Percentiles rank a stretch among this genome's conserved stretches.
Evolutionary conservation across 2,888 invertebrate genomes (phyloP).

Genomic region (Oscheius sp.): DNA sequence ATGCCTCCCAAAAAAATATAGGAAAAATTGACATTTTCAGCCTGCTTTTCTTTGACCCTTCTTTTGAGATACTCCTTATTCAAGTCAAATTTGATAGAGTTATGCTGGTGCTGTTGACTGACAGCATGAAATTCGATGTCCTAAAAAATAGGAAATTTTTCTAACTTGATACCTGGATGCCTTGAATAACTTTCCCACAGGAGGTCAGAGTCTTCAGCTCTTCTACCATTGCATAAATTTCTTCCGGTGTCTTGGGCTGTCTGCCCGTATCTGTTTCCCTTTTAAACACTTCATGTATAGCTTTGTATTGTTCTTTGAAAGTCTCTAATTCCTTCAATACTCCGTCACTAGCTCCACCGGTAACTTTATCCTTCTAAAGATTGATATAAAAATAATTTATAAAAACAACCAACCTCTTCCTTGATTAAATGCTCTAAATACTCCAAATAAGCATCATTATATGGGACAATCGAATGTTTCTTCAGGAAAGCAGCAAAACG

Average conservation of each 20-base stretch:
- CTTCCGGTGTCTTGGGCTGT: neutral
- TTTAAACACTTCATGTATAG: neutral
- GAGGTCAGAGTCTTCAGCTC: neutral
- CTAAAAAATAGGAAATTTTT: too few relatives aligned
- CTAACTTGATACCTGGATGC: too few relatives aligned
- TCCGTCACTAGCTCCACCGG: neutral
- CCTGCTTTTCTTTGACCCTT: too few relatives aligned
- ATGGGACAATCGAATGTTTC: slow-evolving; percentile 6
- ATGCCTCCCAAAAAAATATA: too few relatives aligned
- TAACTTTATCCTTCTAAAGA: neutral
- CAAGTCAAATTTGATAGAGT: neutral
- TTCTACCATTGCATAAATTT: neutral
- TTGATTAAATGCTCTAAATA: neutral
- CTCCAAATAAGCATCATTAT: slow-evolving; percentile 12
- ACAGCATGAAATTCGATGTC: neutral
- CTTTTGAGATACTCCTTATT: neutral
- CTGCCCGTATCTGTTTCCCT: neutral
- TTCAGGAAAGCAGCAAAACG: slow-evolving; percentile 16
- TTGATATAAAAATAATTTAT: too few relatives aligned
- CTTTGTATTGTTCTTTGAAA: neutral
- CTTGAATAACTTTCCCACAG: neutral
- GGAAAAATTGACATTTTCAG: too few relatives aligned
- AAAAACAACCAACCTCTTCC: slow-evolving; percentile 4
- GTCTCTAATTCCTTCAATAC: neutral
- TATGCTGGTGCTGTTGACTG: neutral